phyloP scores from a whole-genome alignment of 2,888 invertebrate species.

The Trissolcus brochymenae region DNA sequence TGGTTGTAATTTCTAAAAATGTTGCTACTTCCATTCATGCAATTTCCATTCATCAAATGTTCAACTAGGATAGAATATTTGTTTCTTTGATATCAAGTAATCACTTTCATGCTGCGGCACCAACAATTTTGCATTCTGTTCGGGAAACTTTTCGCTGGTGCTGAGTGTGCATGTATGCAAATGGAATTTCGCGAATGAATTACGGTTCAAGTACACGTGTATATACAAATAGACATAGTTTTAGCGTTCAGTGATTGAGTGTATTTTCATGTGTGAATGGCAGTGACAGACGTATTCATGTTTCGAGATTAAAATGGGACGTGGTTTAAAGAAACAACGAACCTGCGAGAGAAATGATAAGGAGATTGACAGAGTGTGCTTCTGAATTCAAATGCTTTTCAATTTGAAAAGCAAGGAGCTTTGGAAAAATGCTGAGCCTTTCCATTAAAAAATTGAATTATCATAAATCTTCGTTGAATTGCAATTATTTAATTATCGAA shows the following conservation, averaged over 20 bases:
- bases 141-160: constrained; percentile 1
- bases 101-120: no score
- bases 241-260: constrained; percentile 23
- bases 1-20: no score
- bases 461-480: no score
- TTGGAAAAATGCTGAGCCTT: no score
- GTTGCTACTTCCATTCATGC: no score
- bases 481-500: no score
- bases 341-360: neutral
- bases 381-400: no score
- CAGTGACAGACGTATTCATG: constrained; percentile 18
- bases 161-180: neutral
- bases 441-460: no score
- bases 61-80: neutral
- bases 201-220: constrained; percentile 5
- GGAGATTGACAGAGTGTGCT: neutral
- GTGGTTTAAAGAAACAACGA: neutral
- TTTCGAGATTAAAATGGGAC: constrained; percentile 15
- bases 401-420: no score
- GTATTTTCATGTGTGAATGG: constrained; percentile 18
- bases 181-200: constrained; percentile 12
- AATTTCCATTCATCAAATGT: neutral
- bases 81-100: no score
- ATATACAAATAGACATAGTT: constrained; percentile 2
- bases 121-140: neutral